These are phyloP conservation scores for Fragum sueziense DNA, from an alignment of 2,888 invertebrate species.

Conservation along the genomic window DNA sequence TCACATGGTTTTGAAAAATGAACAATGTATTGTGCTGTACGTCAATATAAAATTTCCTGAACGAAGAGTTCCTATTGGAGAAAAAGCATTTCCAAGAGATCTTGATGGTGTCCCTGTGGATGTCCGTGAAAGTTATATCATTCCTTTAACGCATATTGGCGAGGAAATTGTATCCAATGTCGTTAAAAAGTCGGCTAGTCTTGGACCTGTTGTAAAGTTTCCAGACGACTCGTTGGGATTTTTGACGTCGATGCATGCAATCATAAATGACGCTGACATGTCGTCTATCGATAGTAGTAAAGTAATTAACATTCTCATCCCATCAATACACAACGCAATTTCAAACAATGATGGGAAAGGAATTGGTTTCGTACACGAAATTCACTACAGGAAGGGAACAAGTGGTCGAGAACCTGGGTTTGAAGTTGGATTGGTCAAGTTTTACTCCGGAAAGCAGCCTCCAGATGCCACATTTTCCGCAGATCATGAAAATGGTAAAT, in stretches of 20 bases:
- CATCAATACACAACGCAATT: neutral
- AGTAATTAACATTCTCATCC: neutral
- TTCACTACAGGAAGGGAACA: neutral
- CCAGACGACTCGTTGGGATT: neutral
- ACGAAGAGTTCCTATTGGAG: neutral
- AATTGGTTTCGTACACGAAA: neutral
- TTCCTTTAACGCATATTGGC: neutral
- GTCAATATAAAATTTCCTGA: conserved; percentile 2
- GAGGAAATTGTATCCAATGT: neutral
- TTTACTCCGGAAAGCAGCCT: neutral
- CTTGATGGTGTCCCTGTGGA: neutral
- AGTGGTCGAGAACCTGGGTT: neutral
- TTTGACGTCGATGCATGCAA: neutral
- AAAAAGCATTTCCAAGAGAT: neutral
- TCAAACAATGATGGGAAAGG: neutral
- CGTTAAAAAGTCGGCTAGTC: neutral
- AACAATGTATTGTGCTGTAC: neutral
- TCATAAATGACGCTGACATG: neutral
- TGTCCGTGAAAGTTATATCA: conserved; percentile 3
- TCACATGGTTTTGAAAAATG: neutral
- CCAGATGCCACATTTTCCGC: neutral
- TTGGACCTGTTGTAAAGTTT: neutral
- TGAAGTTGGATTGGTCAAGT: neutral
- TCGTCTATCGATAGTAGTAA: neutral
- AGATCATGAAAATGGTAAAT: neutral